A percentile compares a stretch with the other conserved stretches of the same genome.
These are phyloP conservation scores for Corythaixoides concolor DNA, from an alignment of 2,113 vertebrate species.

Conservation along the genomic window DNA sequence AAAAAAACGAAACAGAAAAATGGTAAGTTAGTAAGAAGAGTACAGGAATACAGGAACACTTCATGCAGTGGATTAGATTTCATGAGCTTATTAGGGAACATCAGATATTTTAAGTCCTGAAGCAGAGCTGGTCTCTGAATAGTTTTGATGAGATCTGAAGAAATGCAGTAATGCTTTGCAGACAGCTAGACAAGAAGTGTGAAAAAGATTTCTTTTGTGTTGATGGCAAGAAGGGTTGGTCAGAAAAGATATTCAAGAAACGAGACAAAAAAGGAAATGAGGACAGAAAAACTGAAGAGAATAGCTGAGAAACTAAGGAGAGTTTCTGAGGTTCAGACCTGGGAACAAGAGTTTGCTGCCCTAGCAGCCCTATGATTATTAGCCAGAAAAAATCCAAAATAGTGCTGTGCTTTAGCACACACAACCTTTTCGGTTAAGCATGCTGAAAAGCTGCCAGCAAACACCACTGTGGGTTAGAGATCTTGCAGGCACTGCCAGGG, in stretches of 20 bases:
- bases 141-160: slow-evolving; percentile 12
- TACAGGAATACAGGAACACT: neutral
- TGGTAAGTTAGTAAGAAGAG: neutral
- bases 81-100: neutral
- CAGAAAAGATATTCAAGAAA: slow-evolving; percentile 9
- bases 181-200: neutral
- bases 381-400: neutral
- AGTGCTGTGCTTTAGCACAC: neutral
- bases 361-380: neutral
- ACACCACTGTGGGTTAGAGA: neutral
- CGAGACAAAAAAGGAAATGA: neutral
- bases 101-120: neutral
- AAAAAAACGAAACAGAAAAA: neutral
- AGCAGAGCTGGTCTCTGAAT: neutral
- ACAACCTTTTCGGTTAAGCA: neutral
- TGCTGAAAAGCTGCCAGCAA: neutral
- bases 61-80: neutral
- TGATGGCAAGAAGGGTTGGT: neutral
- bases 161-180: neutral
- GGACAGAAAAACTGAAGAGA: neutral
- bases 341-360: neutral
- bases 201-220: neutral
- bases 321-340: neutral
- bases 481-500: neutral
- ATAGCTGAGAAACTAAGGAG: neutral